These are phyloP conservation scores for Rhinogobius similis DNA, from an alignment of 2,113 vertebrate genomes.

Conservation along the genomic window DNA sequence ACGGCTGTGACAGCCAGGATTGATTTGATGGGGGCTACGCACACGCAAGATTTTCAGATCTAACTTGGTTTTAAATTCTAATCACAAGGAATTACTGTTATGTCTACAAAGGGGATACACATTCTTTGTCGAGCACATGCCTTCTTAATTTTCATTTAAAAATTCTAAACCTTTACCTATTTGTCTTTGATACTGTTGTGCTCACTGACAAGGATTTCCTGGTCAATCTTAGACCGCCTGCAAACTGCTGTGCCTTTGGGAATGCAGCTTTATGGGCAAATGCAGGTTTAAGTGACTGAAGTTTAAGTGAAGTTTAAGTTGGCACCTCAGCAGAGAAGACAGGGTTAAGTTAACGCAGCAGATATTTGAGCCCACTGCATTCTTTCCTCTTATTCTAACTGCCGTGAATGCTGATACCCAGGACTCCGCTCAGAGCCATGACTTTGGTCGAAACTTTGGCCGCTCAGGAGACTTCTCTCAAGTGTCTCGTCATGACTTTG, in stretches of 20 bases:
- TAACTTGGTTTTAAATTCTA: background rate
- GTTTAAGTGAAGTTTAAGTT: background rate
- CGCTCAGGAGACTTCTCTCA: background rate
- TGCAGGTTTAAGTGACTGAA: background rate
- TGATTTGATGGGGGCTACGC: too few species aligned
- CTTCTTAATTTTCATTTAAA: too few species aligned
- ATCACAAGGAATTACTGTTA: too few species aligned
- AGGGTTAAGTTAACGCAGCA: background rate
- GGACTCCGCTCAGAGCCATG: background rate
- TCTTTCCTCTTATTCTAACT: background rate
- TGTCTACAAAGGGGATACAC: background rate
- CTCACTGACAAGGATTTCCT: too few species aligned
- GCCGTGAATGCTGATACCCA: background rate
- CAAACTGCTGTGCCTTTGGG: background rate
- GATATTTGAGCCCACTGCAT: background rate
- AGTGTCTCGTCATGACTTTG: background rate
- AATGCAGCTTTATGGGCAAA: background rate
- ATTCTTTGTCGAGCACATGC: too few species aligned
- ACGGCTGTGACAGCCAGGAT: background rate
- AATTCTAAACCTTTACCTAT: too few species aligned
- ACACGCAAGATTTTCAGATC: background rate
- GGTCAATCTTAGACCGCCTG: too few species aligned
- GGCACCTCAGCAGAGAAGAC: too few species aligned
- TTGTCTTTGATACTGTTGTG: too few species aligned
- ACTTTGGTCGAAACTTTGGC: conserved; percentile 1